Base-by-base conservation (phyloP, 1,140 invertebrate genomes). In the Dendrolimus punctatus region DNA sequence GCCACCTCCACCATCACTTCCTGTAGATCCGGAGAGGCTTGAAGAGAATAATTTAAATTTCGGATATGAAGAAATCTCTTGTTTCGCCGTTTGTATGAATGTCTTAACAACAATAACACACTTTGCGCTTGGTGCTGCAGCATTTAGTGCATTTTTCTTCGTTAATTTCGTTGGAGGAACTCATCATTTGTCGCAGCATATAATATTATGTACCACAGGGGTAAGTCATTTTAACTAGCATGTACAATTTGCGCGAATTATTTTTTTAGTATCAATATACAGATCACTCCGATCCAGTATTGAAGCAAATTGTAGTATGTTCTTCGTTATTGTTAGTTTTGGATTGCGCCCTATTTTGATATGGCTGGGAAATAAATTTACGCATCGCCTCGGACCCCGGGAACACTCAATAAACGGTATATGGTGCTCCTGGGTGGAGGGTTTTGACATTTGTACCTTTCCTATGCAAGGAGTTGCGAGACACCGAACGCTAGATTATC, bases 141-240 rank as follows among this genome's bases (percentile, higher is more conserved):
- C 57, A 0, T 57, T 68, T 4, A 51, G 37, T 51, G 60, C 60
- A 8, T 58, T 71, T 40, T 41, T 59, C 43, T 60, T 61, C 36
- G 57, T 45, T 10, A 64, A 64, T 49, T 6, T 51, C 3, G 41
- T 53, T 36, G n/a, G 42, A 5, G 39, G 47, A 7, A 49, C 6
- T 36, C 23, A 6, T 37, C n/a, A 54, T 2, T 46, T 68, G 6
- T 44, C 46, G 8, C 49, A 51, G 37, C 68, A 71, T 45, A 57
- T 66, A 8, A 58, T 58, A 51, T 55, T 71, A 9, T 66, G 64
- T 58, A 58, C 56, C 47, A 49, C 55, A 45, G 69, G 66, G 36
- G 66, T 71, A 58, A 66, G 66, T 71, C 2, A 8, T 39, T 23
- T 57, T 4, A 48, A 46, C 5, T 39, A 40, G 5, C 23, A 23